A percentile compares a stretch with the other conserved stretches of the same genome.
Conservation (phyloP, 2,113 vertebrate species). For the Agapornis roseicollis region DNA sequence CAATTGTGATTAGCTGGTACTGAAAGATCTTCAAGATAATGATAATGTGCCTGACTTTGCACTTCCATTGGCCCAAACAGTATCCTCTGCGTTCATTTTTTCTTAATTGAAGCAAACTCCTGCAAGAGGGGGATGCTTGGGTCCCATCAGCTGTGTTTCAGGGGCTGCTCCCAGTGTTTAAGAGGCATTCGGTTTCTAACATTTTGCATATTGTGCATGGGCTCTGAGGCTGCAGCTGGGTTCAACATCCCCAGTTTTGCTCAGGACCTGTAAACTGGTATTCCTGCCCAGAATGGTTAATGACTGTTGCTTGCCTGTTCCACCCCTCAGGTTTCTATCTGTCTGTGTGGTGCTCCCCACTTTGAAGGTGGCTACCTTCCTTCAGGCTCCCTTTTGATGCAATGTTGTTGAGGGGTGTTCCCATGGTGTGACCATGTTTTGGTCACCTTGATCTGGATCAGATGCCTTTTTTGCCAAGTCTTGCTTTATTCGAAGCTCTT, state of each 20-base stretch:
- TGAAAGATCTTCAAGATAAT: background rate
- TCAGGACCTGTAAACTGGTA: background rate
- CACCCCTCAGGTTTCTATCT: background rate
- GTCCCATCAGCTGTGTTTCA: background rate
- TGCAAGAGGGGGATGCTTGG: background rate
- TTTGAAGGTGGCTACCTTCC: rapidly evolving
- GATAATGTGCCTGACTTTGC: rapidly evolving
- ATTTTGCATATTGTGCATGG: background rate
- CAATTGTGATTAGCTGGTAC: background rate
- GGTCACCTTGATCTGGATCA: background rate
- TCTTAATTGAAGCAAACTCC: background rate
- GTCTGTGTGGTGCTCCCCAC: background rate
- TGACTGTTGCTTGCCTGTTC: background rate
- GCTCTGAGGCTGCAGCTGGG: background rate
- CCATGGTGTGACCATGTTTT: too few relatives aligned
- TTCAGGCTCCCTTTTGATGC: background rate
- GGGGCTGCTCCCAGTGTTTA: background rate
- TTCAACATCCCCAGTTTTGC: background rate
- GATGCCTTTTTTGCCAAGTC: background rate
- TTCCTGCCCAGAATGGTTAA: background rate
- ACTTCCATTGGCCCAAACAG: background rate
- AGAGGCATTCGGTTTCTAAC: background rate
- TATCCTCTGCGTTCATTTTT: background rate
- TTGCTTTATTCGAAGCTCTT: background rate
- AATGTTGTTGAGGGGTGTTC: rapidly evolving